A percentile compares a stretch with the other conserved stretches of the same genome.
Evolutionary conservation across 2,797 vertebrate genomes (phyloP).

Genomic region (Valencia hispanica): DNA sequence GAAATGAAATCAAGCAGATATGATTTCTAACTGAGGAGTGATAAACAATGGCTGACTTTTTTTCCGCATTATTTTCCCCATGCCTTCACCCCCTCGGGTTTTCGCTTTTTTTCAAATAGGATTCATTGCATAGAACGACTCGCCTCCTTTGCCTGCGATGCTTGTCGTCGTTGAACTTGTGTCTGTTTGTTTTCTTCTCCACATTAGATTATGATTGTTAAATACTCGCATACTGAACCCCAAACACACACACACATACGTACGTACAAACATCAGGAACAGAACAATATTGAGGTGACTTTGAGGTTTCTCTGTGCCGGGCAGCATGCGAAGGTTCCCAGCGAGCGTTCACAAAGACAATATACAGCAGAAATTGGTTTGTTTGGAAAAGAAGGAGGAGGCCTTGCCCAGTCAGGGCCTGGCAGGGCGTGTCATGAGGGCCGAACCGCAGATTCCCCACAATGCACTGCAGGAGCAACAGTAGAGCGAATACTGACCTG

Average conservation of each 20-base stretch:
- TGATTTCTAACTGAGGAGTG: conserved; percentile 74
- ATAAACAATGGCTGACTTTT: conserved; percentile 71
- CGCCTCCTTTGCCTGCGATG: conserved; percentile 77
- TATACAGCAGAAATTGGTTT: conserved; percentile 75
- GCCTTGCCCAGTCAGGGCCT: conserved; percentile 63
- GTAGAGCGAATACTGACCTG: conserved; percentile 82
- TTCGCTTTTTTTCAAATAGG: conserved; percentile 64
- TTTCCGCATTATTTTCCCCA: conserved; percentile 55
- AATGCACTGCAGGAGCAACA: conserved; percentile 79
- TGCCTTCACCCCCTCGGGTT: conserved; percentile 58
- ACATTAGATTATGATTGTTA: conserved; percentile 66
- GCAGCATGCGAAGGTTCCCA: conserved; percentile 82
- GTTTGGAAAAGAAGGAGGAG: conserved; percentile 37
- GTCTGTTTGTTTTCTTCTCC: conserved; percentile 52
- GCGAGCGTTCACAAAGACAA: conserved; percentile 78
- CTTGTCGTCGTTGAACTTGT: conserved; percentile 57
- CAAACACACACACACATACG: conserved; percentile 51
- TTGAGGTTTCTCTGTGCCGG: conserved; percentile 71
- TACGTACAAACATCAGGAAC: conserved; percentile 77
- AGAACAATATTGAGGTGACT: conserved; percentile 81
- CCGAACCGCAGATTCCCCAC: conserved; percentile 69
- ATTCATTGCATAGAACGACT: conserved; percentile 98
- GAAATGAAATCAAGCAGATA: conserved; percentile 75
- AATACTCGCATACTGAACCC: conserved; percentile 73
- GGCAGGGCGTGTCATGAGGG: conserved; percentile 49